Evolutionary conservation across 2,797 vertebrate species (phyloP), one percentile per base, ranked within the genome.

Genomic region (Sylvia borin): DNA sequence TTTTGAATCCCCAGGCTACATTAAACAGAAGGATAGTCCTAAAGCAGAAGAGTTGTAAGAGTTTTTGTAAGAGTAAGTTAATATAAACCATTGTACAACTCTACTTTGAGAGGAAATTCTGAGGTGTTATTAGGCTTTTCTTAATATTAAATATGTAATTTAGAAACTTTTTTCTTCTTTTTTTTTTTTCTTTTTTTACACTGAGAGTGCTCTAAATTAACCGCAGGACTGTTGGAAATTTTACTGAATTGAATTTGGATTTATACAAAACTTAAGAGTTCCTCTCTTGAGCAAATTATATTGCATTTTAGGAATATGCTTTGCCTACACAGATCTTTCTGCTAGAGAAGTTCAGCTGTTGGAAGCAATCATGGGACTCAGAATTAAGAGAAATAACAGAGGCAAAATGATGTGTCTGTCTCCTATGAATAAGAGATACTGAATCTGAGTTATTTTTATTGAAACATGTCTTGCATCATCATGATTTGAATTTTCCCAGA

Each of bases 221-320:
- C 71, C 42, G 11, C 71, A 60, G 22, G 5, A 78, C 3, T 27
- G 13, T 25, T 86, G 51, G 22, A 94, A 73, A 76, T 85, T 85
- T 92, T 86, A 75, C 54, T 78, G 65, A n/a, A 13, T n/a, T 79
- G 13, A 87, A 93, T 94, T 85, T 61, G 61, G 34, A 94, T 93
- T 75, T 71, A 82, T 16, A 42, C 7, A 84, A 81, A 74, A 87
- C 42, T 55, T 88, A 62, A 54, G 51, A 60, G 29, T 76, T 94
- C 26, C 12, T 7, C 47, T 47, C 42, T 61, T 82, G 27, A 89
- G n/a, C 8, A 83, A 74, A 77, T 38, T 65, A 43, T n/a, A 75
- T 14, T n/a, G 3, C 5, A 48, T 66, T 86, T 93, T 57, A 53
- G 7, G 47, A 78, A 70, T 70, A 45, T 36, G 21, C 4, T 71